Conservation (phyloP, 2,797 vertebrate genomes). For the Carcharodon carcharias region DNA sequence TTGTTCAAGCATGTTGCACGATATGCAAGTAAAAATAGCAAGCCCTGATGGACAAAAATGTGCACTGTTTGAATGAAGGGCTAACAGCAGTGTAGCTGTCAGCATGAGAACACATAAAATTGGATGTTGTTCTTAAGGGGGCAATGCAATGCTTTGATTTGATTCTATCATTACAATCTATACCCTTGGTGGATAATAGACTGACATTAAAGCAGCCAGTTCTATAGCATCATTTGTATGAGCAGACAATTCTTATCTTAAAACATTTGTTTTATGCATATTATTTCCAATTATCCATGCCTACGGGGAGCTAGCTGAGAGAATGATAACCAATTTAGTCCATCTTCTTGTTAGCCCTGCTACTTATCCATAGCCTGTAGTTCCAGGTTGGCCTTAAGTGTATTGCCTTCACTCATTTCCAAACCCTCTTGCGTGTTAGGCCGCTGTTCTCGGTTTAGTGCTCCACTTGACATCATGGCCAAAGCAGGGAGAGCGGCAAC, state of each 20-base stretch:
- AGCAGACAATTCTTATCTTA: background rate
- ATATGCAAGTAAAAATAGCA: constrained; percentile 15
- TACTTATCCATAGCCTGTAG: too few relatives aligned
- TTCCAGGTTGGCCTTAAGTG: background rate
- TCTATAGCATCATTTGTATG: background rate
- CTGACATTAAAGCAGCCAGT: background rate
- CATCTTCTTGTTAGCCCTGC: background rate
- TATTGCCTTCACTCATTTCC: background rate
- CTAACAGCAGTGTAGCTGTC: background rate
- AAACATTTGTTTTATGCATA: background rate
- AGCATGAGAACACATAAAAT: background rate
- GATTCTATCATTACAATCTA: background rate
- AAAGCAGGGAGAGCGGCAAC: background rate
- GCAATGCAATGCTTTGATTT: background rate
- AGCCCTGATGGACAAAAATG: background rate
- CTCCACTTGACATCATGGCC: background rate
- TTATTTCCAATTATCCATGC: background rate
- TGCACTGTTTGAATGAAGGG: background rate
- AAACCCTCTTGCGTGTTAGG: background rate
- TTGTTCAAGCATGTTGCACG: background rate
- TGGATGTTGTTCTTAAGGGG: background rate
- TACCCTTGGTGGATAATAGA: background rate
- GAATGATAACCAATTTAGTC: background rate
- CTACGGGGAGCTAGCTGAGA: background rate
- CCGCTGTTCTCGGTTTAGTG: background rate